Conservation (phyloP, 2,113 vertebrate genomes). For the Crotalus viridis region DNA sequence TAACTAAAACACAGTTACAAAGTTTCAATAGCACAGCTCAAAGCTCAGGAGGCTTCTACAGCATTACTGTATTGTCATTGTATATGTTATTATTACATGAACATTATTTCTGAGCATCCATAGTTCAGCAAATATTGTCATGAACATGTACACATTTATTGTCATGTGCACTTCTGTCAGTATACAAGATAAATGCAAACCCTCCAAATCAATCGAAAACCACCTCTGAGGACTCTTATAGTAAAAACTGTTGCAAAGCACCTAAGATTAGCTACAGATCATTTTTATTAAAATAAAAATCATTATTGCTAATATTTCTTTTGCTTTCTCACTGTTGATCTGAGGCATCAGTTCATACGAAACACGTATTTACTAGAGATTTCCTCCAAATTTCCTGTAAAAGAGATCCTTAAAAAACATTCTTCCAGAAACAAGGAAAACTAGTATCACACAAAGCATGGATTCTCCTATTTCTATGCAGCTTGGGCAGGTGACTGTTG, state of each 20-base stretch:
- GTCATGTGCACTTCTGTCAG: background rate
- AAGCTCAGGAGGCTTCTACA: background rate
- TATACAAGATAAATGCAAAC: background rate
- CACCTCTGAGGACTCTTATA: background rate
- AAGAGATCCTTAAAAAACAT: background rate
- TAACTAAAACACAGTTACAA: background rate
- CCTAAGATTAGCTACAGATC: background rate
- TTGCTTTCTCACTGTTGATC: background rate
- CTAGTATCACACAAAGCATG: background rate
- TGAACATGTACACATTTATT: background rate
- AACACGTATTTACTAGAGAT: background rate
- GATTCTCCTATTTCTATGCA: background rate
- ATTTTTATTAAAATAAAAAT: background rate
- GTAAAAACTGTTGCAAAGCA: background rate
- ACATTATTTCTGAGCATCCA: background rate
- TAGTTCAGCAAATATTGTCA: background rate
- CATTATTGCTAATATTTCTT: background rate
- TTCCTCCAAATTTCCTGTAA: too few relatives aligned
- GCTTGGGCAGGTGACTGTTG: background rate
- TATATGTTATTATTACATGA: background rate
- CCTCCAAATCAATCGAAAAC: background rate
- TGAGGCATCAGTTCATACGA: background rate
- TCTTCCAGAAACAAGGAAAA: background rate
- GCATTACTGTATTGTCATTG: background rate
- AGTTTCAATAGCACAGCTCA: background rate